Evolutionary conservation across 2,113 vertebrate genomes (phyloP).

Genomic region (Asarcornis scutulata): DNA sequence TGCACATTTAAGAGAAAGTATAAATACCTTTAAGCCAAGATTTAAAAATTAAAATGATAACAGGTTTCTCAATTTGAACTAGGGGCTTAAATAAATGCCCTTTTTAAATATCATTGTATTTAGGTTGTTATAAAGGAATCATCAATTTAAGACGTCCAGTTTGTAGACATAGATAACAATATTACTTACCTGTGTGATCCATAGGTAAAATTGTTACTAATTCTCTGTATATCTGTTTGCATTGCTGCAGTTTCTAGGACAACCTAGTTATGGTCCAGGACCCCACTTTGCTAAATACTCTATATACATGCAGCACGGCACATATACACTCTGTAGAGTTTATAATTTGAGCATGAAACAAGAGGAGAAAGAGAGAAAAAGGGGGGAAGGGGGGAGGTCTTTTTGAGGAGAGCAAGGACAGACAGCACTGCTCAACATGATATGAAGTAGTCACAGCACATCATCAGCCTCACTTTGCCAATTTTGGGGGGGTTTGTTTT

Average conservation of each 20-base stretch:
- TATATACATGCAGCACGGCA: background rate
- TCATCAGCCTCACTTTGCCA: constrained; percentile 8
- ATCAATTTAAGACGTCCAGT: background rate
- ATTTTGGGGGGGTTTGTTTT: constrained; percentile 27
- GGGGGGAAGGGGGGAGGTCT: fast-evolving
- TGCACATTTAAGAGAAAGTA: background rate
- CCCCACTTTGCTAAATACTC: background rate
- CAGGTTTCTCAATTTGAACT: background rate
- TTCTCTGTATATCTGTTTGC: background rate
- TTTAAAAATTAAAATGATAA: background rate
- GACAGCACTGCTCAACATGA: background rate
- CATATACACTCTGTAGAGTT: background rate
- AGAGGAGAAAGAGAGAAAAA: background rate
- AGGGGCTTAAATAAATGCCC: background rate
- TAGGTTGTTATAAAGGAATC: background rate
- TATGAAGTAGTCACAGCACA: background rate
- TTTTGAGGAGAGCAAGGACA: background rate
- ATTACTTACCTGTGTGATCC: background rate
- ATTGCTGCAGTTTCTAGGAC: background rate
- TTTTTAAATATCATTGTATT: background rate
- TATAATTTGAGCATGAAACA: background rate
- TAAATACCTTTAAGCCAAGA: background rate
- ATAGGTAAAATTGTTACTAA: background rate
- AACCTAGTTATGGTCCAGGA: background rate
- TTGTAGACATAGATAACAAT: background rate